phyloP scores from a whole-genome alignment of 1,140 invertebrate genomes.

The Bombus ignitus region DNA sequence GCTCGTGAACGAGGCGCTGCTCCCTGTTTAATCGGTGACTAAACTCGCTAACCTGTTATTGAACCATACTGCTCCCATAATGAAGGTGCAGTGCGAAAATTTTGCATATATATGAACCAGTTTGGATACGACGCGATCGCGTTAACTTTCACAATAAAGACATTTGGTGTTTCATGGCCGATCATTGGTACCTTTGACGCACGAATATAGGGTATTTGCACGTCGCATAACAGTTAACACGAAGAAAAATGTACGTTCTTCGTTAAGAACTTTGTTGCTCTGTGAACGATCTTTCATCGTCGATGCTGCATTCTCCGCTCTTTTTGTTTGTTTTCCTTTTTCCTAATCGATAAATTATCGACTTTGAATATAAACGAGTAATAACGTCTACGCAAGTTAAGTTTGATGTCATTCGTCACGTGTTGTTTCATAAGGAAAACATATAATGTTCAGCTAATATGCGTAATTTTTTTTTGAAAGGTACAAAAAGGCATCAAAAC shows the following conservation, averaged over 20 bases:
- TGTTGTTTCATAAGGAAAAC: neutral
- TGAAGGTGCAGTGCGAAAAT: slow-evolving; percentile 18
- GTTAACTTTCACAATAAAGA: slow-evolving; percentile 29
- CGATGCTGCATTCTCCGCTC: neutral
- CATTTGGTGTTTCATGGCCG: slow-evolving; percentile 37
- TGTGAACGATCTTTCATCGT: neutral
- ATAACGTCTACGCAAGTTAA: neutral
- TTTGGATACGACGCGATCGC: neutral
- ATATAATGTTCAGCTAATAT: no score
- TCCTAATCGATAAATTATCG: neutral
- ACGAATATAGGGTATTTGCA: neutral
- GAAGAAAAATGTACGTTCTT: neutral
- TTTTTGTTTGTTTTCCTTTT: no score
- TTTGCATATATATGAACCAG: slow-evolving; percentile 11
- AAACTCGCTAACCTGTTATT: slow-evolving; percentile 57
- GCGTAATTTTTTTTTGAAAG: neutral
- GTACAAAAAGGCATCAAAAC: neutral
- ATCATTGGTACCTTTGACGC: slow-evolving; percentile 28
- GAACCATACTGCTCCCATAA: slow-evolving; percentile 40
- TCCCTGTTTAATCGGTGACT: slow-evolving; percentile 63
- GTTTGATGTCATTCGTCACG: neutral
- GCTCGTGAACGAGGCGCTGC: slow-evolving; percentile 49
- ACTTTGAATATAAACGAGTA: neutral
- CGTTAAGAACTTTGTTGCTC: neutral
- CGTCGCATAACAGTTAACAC: neutral